Conservation (phyloP, 92 coral and sea anemone genomes). For the Zoanthus solanderi region DNA sequence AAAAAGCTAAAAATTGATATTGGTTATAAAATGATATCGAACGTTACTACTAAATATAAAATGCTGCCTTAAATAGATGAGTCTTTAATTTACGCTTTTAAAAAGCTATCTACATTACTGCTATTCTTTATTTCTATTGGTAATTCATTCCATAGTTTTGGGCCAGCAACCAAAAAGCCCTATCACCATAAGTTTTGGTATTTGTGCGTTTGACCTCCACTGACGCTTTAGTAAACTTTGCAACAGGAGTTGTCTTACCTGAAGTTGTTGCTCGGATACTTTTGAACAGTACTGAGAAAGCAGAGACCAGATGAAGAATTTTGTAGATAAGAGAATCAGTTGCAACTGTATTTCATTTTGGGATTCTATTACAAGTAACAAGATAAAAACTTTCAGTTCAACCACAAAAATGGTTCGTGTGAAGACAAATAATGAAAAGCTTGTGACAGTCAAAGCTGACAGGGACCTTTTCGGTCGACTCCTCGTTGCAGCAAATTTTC, state of each 20-base stretch:
- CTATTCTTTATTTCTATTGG: too few species aligned
- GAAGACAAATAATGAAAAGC: constrained; percentile 7
- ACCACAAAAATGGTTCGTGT: constrained; percentile 21
- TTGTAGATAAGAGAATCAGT: constrained; percentile 35
- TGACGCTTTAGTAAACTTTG: constrained; percentile 33
- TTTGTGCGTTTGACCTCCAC: too few species aligned
- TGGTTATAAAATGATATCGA: too few species aligned
- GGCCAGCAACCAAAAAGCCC: too few species aligned
- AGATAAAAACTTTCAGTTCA: constrained; percentile 18
- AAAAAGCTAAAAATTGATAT: too few species aligned
- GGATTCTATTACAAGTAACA: constrained; percentile 8
- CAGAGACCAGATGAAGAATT: constrained; percentile 24
- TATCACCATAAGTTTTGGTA: too few species aligned
- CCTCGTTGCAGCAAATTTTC: constrained; percentile 37
- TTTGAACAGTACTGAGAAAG: constrained; percentile 15
- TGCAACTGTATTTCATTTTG: constrained; percentile 38
- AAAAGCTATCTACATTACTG: too few species aligned
- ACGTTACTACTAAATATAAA: too few species aligned
- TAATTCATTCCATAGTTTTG: too few species aligned
- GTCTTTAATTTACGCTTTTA: too few species aligned
- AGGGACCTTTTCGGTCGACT: constrained; percentile 43
- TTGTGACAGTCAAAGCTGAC: constrained; percentile 42
- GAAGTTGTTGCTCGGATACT: constrained; percentile 32
- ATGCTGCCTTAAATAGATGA: too few species aligned
- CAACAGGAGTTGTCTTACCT: constrained; percentile 62